These are phyloP conservation scores for Drosophila falleni DNA, from an alignment of 2,888 invertebrate species.

Conservation along the genomic window DNA sequence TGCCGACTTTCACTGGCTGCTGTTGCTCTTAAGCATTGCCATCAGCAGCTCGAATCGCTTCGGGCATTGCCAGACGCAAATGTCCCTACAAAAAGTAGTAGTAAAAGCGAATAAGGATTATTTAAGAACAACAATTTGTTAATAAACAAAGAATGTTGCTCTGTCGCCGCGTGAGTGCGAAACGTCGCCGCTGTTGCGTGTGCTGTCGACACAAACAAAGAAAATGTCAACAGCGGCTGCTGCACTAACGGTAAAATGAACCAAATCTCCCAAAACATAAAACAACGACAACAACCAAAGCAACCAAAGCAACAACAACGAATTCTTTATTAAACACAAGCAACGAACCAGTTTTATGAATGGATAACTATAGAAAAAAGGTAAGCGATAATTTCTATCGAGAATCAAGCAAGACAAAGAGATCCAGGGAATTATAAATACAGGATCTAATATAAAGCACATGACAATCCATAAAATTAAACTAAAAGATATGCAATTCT, in stretches of 20 bases:
- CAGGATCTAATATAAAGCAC: neutral
- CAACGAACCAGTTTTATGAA: constrained; percentile 70
- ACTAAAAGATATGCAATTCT: neutral
- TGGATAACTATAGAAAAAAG: constrained; percentile 85
- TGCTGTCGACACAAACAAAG: constrained; percentile 75
- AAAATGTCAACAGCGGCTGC: constrained; percentile 56
- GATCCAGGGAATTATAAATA: neutral
- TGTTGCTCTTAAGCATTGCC: constrained; percentile 50
- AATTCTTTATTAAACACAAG: constrained; percentile 25
- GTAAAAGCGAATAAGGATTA: constrained; percentile 13
- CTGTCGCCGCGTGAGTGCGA: constrained; percentile 49
- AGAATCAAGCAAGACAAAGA: neutral
- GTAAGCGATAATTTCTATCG: constrained; percentile 58
- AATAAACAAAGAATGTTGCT: constrained; percentile 43
- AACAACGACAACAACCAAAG: constrained; percentile 26
- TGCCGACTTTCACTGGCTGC: constrained; percentile 23
- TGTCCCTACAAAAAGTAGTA: constrained; percentile 24
- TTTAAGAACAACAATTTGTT: constrained; percentile 25
- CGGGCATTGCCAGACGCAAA: constrained; percentile 58
- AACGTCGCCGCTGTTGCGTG: constrained; percentile 73
- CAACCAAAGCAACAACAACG: constrained; percentile 22
- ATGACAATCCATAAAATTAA: neutral
- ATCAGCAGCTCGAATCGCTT: constrained; percentile 40
- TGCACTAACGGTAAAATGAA: constrained; percentile 37
- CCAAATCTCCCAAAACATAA: constrained; percentile 29